These are phyloP conservation scores for Eriocheir sinensis DNA, from an alignment of 1,140 invertebrate species.

Conservation along the genomic window DNA sequence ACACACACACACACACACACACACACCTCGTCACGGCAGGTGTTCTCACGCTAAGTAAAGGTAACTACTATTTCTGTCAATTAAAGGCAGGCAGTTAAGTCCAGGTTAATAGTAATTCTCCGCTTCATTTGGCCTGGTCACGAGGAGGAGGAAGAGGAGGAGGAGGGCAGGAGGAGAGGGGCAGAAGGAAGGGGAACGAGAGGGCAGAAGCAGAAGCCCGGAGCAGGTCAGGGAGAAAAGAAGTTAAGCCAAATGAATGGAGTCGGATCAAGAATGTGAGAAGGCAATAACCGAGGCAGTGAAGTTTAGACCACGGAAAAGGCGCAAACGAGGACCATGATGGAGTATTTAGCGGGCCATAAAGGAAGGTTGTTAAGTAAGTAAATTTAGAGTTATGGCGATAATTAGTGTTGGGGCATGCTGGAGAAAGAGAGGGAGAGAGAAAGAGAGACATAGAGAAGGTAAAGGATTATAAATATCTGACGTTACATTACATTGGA, in stretches of 20 bases:
- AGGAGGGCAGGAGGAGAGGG: not conserved
- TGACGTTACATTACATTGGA: not conserved
- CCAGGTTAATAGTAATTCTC: conserved; percentile 15
- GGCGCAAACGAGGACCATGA: not conserved
- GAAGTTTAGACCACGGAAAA: no score
- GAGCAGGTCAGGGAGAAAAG: no score
- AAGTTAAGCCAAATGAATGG: not conserved
- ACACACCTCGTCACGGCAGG: not conserved
- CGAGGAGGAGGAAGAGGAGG: not conserved
- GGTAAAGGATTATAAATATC: not conserved
- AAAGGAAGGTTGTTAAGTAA: no score
- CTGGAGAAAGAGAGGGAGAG: conserved; percentile 29
- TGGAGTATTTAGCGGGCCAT: not conserved
- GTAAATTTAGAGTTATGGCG: no score
- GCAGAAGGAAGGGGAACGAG: no score
- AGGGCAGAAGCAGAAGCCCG: not conserved
- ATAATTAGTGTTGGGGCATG: no score
- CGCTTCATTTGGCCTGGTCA: not conserved
- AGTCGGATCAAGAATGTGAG: not conserved
- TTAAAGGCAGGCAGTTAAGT: not conserved
- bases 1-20: conserved; percentile 10
- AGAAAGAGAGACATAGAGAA: conserved; percentile 44
- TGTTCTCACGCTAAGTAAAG: not conserved
- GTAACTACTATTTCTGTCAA: conserved; percentile 16
- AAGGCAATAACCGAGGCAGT: not conserved